Evolutionary conservation across 2,888 invertebrate genomes (phyloP).

Genomic region (Polyommatus icarus): DNA sequence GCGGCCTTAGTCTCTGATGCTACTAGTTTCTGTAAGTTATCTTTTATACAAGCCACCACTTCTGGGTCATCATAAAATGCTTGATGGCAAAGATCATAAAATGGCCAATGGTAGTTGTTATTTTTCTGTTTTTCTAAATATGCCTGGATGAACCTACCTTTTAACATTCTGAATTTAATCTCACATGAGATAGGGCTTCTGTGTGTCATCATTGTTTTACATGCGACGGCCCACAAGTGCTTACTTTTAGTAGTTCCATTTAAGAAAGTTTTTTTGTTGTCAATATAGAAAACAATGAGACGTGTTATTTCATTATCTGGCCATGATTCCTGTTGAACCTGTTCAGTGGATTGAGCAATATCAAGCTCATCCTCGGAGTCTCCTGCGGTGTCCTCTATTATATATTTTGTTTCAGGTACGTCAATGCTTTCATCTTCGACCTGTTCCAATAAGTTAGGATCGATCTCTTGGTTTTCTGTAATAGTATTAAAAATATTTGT

Average conservation of each 20-base stretch:
- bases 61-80: constrained; percentile 61
- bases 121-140: constrained; percentile 52
- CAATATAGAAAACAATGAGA: constrained; percentile 65
- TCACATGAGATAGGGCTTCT: constrained; percentile 60
- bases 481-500: constrained; percentile 33
- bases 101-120: constrained; percentile 53
- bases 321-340: constrained; percentile 53
- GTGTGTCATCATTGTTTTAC: constrained; percentile 64
- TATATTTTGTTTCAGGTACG: constrained; percentile 44
- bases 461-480: constrained; percentile 55
- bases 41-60: constrained; percentile 41
- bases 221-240: constrained; percentile 68
- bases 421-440: constrained; percentile 38
- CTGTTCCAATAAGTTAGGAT: constrained; percentile 41
- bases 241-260: constrained; percentile 55
- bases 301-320: constrained; percentile 58
- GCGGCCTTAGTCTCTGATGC: constrained; percentile 31
- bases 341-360: constrained; percentile 40
- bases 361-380: constrained; percentile 43
- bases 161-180: constrained; percentile 53
- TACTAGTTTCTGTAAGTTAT: constrained; percentile 29
- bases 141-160: constrained; percentile 54
- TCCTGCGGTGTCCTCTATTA: constrained; percentile 45
- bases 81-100: constrained; percentile 59
- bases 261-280: constrained; percentile 66